Conservation (phyloP, 2,888 invertebrate genomes). For the Hipparchia semele region DNA sequence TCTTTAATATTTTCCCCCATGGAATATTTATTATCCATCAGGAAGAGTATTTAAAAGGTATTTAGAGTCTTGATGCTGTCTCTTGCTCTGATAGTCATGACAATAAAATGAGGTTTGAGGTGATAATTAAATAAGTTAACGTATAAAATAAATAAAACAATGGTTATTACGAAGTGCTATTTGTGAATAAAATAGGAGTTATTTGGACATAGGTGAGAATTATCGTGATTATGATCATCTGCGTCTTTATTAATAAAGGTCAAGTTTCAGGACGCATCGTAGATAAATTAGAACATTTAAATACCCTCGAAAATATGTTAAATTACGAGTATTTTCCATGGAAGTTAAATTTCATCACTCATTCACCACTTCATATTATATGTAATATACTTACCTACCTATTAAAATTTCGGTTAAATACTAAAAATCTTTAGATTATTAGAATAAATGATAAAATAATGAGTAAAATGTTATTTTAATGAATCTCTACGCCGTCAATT, state of each 20-base stretch:
- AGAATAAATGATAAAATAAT: conserved; percentile 66
- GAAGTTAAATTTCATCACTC: conserved; percentile 19
- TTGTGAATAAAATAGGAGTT: conserved; percentile 26
- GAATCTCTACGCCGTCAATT: conserved; percentile 82
- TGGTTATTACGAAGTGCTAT: conserved; percentile 2
- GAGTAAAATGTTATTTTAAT: conserved; percentile 66
- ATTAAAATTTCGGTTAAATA: conserved; percentile 37
- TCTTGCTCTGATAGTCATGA: conserved; percentile 2
- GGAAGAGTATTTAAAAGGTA: too few species aligned
- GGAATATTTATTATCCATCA: too few species aligned
- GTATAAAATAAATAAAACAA: conserved; percentile 5
- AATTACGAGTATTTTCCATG: background rate
- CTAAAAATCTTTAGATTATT: conserved; percentile 53
- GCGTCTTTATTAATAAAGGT: background rate
- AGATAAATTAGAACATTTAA: background rate
- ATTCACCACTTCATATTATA: conserved; percentile 22
- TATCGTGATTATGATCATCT: conserved; percentile 55
- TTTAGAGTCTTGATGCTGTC: background rate
- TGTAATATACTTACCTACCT: conserved; percentile 31
- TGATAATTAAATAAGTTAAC: conserved; percentile 4
- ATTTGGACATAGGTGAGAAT: conserved; percentile 81
- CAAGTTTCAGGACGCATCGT: background rate
- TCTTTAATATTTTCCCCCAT: too few species aligned
- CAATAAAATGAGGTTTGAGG: conserved; percentile 7
- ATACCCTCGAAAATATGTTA: background rate